Percentiles rank a stretch among this genome's conserved stretches.
Conservation (phyloP, 2,113 vertebrate species). For the Varanus komodoensis region DNA sequence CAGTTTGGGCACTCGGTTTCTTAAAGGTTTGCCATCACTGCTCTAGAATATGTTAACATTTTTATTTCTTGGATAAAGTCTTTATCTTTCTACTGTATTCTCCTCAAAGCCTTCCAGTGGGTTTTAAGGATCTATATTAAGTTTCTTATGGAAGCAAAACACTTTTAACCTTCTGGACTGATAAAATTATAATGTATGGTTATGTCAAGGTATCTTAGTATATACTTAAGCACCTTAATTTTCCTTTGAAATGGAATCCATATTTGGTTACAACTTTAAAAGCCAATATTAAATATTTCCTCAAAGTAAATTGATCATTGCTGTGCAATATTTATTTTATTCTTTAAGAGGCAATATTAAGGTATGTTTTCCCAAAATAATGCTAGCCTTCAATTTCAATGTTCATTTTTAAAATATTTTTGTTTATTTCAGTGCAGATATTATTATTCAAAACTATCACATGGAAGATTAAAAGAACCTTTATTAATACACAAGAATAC, state of each 20-base stretch:
- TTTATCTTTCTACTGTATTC: neutral
- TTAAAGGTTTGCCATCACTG: no score
- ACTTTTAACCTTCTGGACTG: neutral
- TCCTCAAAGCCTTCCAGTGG: neutral
- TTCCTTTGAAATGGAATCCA: neutral
- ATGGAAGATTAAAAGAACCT: neutral
- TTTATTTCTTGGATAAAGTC: neutral
- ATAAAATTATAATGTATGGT: neutral
- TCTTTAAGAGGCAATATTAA: neutral
- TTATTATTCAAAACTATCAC: neutral
- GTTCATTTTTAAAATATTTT: neutral
- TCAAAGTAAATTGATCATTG: neutral
- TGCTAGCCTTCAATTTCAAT: neutral
- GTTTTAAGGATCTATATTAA: neutral
- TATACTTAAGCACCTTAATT: neutral
- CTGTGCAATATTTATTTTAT: neutral
- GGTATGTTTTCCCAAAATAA: neutral
- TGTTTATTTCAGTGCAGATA: slow-evolving; percentile 16
- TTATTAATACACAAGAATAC: neutral
- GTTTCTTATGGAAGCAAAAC: neutral
- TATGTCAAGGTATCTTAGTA: neutral
- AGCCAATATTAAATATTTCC: neutral
- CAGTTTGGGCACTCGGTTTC: no score
- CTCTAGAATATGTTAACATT: neutral
- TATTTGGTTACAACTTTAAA: neutral